Conservation (phyloP, 1,140 invertebrate species). For the Berghia stephanieae region DNA sequence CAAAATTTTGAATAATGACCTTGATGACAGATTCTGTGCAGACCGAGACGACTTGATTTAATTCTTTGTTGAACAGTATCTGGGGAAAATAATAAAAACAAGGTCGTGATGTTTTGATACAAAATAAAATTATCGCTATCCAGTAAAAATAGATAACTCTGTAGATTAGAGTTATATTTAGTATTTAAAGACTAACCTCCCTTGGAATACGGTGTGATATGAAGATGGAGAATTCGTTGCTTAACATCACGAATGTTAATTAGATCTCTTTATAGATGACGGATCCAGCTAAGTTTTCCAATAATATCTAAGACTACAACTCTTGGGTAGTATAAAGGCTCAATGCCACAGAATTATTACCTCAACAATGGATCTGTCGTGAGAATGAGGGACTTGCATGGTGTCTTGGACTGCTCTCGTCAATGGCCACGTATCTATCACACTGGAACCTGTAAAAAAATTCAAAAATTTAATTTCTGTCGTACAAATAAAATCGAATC, state of each 20-base stretch:
- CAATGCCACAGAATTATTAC: constrained; percentile 34
- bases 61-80: constrained; percentile 56
- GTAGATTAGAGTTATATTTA: too few relatives aligned
- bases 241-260: too few relatives aligned
- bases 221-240: too few relatives aligned
- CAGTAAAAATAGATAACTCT: too few relatives aligned
- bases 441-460: constrained; percentile 57
- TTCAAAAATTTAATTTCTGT: too few relatives aligned
- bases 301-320: background rate
- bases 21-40: constrained; percentile 64
- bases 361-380: constrained; percentile 63
- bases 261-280: too few relatives aligned
- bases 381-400: constrained; percentile 65
- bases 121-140: too few relatives aligned
- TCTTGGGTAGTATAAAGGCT: background rate
- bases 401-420: constrained; percentile 63
- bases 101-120: background rate
- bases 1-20: too few relatives aligned
- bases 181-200: too few relatives aligned
- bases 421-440: constrained; percentile 64
- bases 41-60: constrained; percentile 62
- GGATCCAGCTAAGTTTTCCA: too few relatives aligned
- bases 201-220: too few relatives aligned
- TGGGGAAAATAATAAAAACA: constrained; percentile 30
- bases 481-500: too few relatives aligned